Base-by-base conservation (phyloP, 2,888 invertebrate genomes). In the Clepsis dumicolana region DNA sequence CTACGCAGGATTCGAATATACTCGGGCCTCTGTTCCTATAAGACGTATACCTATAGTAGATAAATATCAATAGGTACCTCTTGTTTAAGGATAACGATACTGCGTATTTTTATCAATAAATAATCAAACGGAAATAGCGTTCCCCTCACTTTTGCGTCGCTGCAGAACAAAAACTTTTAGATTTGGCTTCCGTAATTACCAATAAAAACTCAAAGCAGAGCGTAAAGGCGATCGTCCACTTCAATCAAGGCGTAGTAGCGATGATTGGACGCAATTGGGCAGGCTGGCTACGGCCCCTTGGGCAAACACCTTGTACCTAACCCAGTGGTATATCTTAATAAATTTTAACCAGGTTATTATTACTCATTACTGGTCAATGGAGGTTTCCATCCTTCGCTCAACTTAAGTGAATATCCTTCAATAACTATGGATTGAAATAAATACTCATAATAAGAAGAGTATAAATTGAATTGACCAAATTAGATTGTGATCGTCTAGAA, bases 181-280 rank as follows among this genome's bases (percentile, higher is more conserved):
- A 48, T 48, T 21, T 18, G 18, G 48, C 21, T 21, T 18, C n/a
- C 48, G 48, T 48, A 21, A 48, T 48, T 48, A 21, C 48, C 21
- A 48, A 48, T 48, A 48, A 48, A 48, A 48, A 21, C 21, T 48
- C 48, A 48, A 48, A 48, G 52, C 48, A 48, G 21, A 48, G 52
- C 24, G 52, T 27, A 25, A 52, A 52, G 27, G 52, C 52, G 7
- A 10, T n/a, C 2, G 52, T 52, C 52, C 72, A 76, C 75, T 79
- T 80, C 81, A 83, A 81, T 84, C 81, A 80, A 77, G 72, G 73
- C 74, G 77, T 75, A 73, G 65, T 64, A 73, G 77, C 74, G 57
- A 80, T 80, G 82, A 83, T 84, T 80, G 81, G 76, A 77, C 72
- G 77, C 77, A 77, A 71, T 71, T 65, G 68, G 69, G 67, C 67